Percentiles rank a stretch among this genome's conserved stretches.
phyloP scores from a whole-genome alignment of 2,113 vertebrate genomes.

The Antechinus stuartii region DNA sequence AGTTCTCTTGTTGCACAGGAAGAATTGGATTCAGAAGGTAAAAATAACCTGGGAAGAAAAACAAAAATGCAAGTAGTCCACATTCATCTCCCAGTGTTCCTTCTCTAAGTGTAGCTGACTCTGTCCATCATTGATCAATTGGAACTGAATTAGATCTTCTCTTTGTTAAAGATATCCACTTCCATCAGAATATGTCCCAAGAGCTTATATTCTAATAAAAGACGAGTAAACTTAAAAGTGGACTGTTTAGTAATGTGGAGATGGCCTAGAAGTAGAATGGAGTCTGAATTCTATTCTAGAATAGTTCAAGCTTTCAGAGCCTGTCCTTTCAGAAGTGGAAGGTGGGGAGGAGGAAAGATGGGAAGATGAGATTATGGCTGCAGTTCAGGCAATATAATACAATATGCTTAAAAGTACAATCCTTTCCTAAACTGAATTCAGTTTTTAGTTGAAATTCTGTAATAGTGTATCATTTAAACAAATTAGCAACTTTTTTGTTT shows the following conservation, averaged over 20 bases:
- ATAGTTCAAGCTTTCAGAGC: not conserved
- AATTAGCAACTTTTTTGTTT: constrained; percentile 65
- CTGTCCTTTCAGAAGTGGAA: no score
- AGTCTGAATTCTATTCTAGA: not conserved
- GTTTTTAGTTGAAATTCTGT: constrained; percentile 34
- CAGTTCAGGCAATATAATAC: not conserved
- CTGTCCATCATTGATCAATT: no score
- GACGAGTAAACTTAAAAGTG: not conserved
- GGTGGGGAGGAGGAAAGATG: not conserved
- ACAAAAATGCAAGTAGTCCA: no score
- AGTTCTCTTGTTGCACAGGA: no score
- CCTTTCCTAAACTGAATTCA: constrained; percentile 44
- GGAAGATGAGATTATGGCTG: not conserved
- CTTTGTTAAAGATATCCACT: no score
- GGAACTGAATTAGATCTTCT: no score
- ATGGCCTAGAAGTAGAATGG: not conserved
- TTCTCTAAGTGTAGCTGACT: no score
- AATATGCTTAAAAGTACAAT: constrained; percentile 50
- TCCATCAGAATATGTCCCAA: not conserved
- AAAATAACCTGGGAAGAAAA: no score
- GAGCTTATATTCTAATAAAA: not conserved
- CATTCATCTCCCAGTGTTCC: no score
- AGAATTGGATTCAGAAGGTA: no score
- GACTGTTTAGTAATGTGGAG: not conserved
- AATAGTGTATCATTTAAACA: constrained; percentile 59